These are phyloP conservation scores for Tachycineta bicolor DNA, from an alignment of 2,113 vertebrate genomes.

Conservation along the genomic window DNA sequence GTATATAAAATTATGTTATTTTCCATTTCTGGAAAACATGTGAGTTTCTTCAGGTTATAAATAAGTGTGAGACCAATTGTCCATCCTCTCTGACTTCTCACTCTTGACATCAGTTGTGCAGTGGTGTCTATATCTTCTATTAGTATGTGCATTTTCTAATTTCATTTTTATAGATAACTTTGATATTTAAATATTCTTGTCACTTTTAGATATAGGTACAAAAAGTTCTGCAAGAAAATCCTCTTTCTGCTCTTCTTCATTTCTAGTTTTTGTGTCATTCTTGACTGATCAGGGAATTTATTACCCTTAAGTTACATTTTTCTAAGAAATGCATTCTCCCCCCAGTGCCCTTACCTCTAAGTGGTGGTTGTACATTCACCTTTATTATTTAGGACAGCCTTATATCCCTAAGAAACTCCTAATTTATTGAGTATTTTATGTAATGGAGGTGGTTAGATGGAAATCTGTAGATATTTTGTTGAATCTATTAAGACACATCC, in stretches of 20 bases:
- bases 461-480: not conserved
- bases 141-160: not conserved
- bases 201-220: not conserved
- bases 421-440: not conserved
- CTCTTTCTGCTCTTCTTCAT: not conserved
- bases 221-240: not conserved
- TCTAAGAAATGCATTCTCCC: not conserved
- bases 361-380: not conserved
- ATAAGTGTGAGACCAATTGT: not conserved
- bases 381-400: not conserved
- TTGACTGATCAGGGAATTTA: not conserved
- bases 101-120: not conserved
- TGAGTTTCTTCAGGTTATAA: not conserved
- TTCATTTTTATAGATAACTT: not conserved
- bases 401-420: not conserved
- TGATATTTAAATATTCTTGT: not conserved
- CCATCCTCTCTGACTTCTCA: not conserved
- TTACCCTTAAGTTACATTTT: not conserved
- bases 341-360: not conserved
- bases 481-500: not conserved
- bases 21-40: not conserved
- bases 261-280: not conserved
- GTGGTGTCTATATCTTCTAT: not conserved
- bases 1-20: slow-evolving; percentile 33
- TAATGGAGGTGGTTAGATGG: not conserved